Conservation (phyloP, 64 coral and sea anemone genomes). For the Montipora cactus region DNA sequence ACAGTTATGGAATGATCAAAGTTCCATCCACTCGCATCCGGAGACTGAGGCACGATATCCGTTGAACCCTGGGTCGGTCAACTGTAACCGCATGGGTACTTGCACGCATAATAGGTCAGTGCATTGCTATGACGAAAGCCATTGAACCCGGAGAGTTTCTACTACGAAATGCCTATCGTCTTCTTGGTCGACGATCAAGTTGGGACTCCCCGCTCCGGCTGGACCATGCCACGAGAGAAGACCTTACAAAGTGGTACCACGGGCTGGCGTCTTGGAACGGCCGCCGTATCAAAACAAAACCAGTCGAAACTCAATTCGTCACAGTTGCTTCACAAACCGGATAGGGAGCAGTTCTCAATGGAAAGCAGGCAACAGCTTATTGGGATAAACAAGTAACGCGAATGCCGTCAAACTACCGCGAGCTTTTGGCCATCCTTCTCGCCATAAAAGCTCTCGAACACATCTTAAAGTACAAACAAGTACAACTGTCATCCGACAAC, state of each 20-base stretch:
- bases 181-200: not conserved
- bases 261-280: not conserved
- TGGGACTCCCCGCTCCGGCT: not conserved
- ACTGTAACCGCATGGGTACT: not conserved
- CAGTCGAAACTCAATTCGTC: not conserved
- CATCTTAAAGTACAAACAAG: not conserved
- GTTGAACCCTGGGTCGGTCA: not conserved
- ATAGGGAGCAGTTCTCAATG: conserved; percentile 1
- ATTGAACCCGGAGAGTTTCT: not conserved
- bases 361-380: not conserved
- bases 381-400: not conserved
- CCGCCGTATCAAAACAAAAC: conserved; percentile 4
- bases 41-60: not conserved
- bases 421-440: not conserved
- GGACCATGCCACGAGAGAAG: not conserved
- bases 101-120: not conserved
- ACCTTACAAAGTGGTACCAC: not conserved
- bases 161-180: not conserved
- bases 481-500: not conserved
- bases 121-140: not conserved
- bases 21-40: not conserved
- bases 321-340: not conserved
- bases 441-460: not conserved
- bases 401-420: not conserved
- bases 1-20: not conserved